Evolutionary conservation across 2,113 vertebrate genomes (phyloP), one percentile per base, ranked within the genome.

Genomic region (Psophia crepitans): DNA sequence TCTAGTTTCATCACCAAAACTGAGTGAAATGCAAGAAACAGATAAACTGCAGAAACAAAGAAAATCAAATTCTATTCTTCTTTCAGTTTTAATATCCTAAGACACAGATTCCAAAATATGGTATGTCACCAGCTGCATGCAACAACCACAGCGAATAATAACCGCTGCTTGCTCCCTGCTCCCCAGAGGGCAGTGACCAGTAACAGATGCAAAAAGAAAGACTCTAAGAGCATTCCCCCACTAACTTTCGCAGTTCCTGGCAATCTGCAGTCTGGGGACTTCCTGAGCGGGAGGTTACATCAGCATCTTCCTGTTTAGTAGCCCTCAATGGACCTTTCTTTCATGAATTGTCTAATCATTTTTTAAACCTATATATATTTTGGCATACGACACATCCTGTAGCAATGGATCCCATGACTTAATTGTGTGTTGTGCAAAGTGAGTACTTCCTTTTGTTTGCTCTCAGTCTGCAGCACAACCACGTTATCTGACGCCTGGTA

Each of bases 241-340:
- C 89, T 8, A 61, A 84, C 89, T 66, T 78, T 32, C 93, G 70
- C 80, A 92, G 76, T 80, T 96, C 91, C 94, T 84, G 89, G 91
- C 95, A 97, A 46, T 81, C 80, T 82, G 80, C 91, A 95, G 96
- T 1, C 91, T 35, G 61, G 94, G 86, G 93, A 96, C 96, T 97
- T 97, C 96, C 94, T 95, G 93, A 94, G 58, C 93, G 78, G 87
- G 68, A 90, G 94, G 58, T 94, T 94, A 96, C 96, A 95, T 97
- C 94, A 97, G 91, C 94, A 94, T 96, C 91, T 97, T 96, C 96
- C 96, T 96, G 96, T 94, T 96, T 95, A 89, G 94, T 4, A 85
- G 89, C 87, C 84, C 96, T 95, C 96, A 93, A 60, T 69, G 91
- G 96, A 85, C 94, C 91, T 95, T 82, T 96, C 96, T 96, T 96